Evolutionary conservation across 2,888 invertebrate species (phyloP).

Genomic region (Dorcus parallelipipedus): DNA sequence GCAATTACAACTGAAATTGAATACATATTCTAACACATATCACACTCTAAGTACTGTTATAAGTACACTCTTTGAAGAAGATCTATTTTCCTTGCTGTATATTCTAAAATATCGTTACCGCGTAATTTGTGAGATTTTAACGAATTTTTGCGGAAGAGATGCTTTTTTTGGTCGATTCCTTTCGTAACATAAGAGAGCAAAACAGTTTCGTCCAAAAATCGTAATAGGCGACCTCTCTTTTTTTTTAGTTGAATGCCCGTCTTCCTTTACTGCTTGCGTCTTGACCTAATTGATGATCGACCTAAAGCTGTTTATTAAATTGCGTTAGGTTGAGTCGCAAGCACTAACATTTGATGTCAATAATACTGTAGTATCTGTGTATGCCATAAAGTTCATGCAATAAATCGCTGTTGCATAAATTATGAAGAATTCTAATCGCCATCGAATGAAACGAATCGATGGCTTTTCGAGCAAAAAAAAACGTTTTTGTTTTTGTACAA

Average conservation of each 20-base stretch:
- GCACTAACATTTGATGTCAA: conserved; percentile 33
- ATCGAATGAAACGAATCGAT: too few species aligned
- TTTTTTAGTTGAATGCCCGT: conserved; percentile 35
- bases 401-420: conserved; percentile 14
- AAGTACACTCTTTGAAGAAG: conserved; percentile 2
- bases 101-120: neutral
- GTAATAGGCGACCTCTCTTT: conserved; percentile 28
- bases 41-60: conserved; percentile 3
- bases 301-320: conserved; percentile 5
- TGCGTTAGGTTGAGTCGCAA: conserved; percentile 27
- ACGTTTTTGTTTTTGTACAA: neutral
- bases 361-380: conserved; percentile 30
- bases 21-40: conserved; percentile 17
- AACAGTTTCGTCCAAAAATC: conserved; percentile 11
- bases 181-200: neutral
- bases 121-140: neutral
- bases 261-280: conserved; percentile 42
- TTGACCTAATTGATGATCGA: conserved; percentile 31
- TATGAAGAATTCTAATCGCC: neutral
- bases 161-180: conserved; percentile 1
- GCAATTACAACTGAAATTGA: conserved; percentile 13
- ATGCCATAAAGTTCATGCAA: conserved; percentile 28
- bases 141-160: neutral
- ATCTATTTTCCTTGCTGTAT: conserved; percentile 2
- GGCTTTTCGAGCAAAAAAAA: too few species aligned